Percentiles rank a stretch among this genome's conserved stretches.
These are phyloP conservation scores for Heliconius charithonia DNA, from an alignment of 2,888 invertebrate species.

Conservation along the genomic window DNA sequence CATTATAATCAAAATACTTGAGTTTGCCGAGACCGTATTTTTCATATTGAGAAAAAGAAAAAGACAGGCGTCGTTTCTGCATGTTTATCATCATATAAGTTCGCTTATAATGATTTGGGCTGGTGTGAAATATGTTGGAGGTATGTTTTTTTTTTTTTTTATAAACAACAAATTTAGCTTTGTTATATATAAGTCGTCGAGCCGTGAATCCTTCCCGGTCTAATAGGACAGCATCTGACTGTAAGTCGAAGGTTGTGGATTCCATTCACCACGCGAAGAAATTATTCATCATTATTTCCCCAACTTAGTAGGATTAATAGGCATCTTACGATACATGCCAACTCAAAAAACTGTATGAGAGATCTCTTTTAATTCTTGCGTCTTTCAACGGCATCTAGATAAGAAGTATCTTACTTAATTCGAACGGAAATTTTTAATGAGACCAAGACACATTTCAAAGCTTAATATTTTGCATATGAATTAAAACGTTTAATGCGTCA, in stretches of 20 bases:
- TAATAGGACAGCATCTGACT: too few relatives aligned
- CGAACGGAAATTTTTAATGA: background rate
- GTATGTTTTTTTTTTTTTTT: constrained; percentile 67
- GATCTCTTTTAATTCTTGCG: background rate
- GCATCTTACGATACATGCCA: background rate
- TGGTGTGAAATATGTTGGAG: constrained; percentile 85
- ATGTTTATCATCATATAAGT: constrained; percentile 88
- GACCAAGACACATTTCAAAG: background rate
- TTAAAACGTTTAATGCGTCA: background rate
- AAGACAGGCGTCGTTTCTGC: constrained; percentile 88
- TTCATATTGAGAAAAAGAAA: constrained; percentile 89
- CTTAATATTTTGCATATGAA: background rate
- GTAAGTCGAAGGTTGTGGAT: too few relatives aligned
- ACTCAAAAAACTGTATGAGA: background rate
- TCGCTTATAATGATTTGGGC: constrained; percentile 85
- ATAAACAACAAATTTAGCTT: too few relatives aligned
- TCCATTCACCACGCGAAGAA: too few relatives aligned
- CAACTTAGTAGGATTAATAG: too few relatives aligned
- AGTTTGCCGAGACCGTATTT: constrained; percentile 88
- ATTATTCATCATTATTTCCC: too few relatives aligned
- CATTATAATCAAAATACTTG: constrained; percentile 85
- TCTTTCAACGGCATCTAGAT: background rate
- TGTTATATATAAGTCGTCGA: too few relatives aligned
- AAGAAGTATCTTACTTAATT: background rate
- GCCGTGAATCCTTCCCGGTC: too few relatives aligned